Evolutionary conservation across 2,888 invertebrate species (phyloP).

Genomic region (Phortica okadai): DNA sequence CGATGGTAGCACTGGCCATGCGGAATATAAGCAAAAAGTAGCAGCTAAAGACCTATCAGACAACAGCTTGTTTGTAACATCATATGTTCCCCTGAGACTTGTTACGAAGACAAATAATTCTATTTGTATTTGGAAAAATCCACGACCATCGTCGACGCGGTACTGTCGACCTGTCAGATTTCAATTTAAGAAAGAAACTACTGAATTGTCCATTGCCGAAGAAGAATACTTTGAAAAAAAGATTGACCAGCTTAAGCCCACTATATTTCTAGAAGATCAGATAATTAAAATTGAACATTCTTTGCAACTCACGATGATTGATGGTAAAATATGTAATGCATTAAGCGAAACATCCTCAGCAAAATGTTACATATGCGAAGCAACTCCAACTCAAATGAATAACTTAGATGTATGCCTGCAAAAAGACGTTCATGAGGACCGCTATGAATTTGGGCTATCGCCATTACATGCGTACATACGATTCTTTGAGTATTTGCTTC

Average conservation of each 20-base stretch:
- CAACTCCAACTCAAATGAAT: constrained; percentile 41
- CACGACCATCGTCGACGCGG: constrained; percentile 32
- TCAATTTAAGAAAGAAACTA: no score
- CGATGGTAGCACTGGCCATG: constrained; percentile 37
- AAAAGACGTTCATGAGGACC: constrained; percentile 38
- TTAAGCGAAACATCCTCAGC: constrained; percentile 40
- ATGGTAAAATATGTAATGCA: no score
- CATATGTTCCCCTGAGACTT: constrained; percentile 28
- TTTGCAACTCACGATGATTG: no score
- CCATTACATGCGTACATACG: no score
- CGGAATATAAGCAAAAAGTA: constrained; percentile 39
- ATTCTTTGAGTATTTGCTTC: constrained; percentile 40
- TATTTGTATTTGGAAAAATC: constrained; percentile 31
- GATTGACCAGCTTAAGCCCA: constrained; percentile 27
- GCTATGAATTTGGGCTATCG: constrained; percentile 41
- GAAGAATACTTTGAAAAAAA: constrained; percentile 25
- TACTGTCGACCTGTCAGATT: constrained; percentile 31
- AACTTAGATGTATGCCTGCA: constrained; percentile 34
- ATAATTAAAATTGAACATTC: no score
- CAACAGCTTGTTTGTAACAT: constrained; percentile 34
- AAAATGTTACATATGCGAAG: constrained; percentile 44
- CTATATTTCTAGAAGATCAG: constrained; percentile 24
- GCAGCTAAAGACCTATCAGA: constrained; percentile 13
- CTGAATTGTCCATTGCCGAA: constrained; percentile 26
- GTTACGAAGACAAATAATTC: not conserved